These are phyloP conservation scores for Hemistola chrysoprasaria DNA, from an alignment of 2,888 invertebrate species.

Conservation along the genomic window DNA sequence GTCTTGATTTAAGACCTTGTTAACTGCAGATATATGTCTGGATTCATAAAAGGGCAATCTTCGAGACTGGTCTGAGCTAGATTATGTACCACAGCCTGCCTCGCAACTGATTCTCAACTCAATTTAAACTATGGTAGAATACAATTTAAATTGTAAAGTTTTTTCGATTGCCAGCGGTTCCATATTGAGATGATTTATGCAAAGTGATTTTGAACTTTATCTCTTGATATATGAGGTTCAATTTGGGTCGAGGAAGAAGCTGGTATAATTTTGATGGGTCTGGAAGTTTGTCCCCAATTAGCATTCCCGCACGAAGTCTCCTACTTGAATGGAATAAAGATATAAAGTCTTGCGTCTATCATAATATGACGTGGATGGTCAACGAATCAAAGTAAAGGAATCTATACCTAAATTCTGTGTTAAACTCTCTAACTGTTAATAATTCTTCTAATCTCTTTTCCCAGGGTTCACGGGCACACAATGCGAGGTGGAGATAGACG, in stretches of 20 bases:
- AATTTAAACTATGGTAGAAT: slow-evolving; percentile 33
- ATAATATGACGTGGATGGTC: slow-evolving; percentile 28
- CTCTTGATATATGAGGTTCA: slow-evolving; percentile 23
- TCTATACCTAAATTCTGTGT: not conserved
- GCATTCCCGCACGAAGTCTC: slow-evolving; percentile 50
- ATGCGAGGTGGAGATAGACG: slow-evolving; percentile 95
- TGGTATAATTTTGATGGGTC: slow-evolving; percentile 44
- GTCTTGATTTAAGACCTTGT: slow-evolving; percentile 23
- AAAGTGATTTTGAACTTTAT: slow-evolving; percentile 28
- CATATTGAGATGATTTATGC: slow-evolving; percentile 19
- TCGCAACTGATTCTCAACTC: slow-evolving; percentile 24
- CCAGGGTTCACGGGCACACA: slow-evolving; percentile 94
- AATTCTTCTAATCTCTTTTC: slow-evolving; percentile 31
- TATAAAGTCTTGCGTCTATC: slow-evolving; percentile 37
- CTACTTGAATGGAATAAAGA: slow-evolving; percentile 41
- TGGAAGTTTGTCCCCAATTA: slow-evolving; percentile 51
- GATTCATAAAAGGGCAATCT: slow-evolving; percentile 51
- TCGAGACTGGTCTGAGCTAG: slow-evolving; percentile 54
- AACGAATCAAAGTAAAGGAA: slow-evolving; percentile 14
- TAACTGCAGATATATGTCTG: slow-evolving; percentile 26
- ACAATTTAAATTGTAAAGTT: slow-evolving; percentile 25
- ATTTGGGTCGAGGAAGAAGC: slow-evolving; percentile 20
- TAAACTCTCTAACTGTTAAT: no score
- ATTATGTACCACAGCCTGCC: slow-evolving; percentile 48
- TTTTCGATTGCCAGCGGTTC: slow-evolving; percentile 30